phyloP scores from a whole-genome alignment of 2,888 invertebrate genomes.

The Mesoligia furuncula region DNA sequence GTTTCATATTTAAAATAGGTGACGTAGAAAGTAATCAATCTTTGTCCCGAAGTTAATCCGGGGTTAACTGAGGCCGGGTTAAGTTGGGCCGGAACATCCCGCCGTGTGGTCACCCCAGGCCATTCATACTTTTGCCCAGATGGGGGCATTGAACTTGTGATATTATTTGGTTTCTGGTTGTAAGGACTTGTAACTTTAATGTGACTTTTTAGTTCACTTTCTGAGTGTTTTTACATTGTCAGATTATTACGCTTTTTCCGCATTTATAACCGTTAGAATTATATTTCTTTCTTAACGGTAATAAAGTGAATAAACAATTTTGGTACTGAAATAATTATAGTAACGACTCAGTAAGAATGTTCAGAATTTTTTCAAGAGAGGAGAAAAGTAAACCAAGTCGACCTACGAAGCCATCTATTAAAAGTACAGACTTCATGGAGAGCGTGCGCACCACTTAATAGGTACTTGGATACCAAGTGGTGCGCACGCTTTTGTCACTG shows the following conservation, averaged over 20 bases:
- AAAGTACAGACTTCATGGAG: too few relatives aligned
- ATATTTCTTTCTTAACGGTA: neutral
- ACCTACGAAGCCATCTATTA: neutral
- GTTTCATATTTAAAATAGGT: conserved; percentile 62
- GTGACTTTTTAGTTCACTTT: conserved; percentile 28
- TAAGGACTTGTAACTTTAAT: conserved; percentile 36
- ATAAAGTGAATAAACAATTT: neutral
- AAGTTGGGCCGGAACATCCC: conserved; percentile 60
- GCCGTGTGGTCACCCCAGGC: conserved; percentile 63
- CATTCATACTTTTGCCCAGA: conserved; percentile 62
- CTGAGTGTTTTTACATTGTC: conserved; percentile 2
- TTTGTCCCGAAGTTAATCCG: conserved; percentile 68
- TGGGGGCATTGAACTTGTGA: conserved; percentile 59
- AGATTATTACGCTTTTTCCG: neutral
- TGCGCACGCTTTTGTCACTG: neutral
- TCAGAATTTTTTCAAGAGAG: neutral
- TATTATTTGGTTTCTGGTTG: conserved; percentile 48
- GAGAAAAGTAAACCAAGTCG: neutral
- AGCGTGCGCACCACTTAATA: too few relatives aligned
- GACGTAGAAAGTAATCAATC: conserved; percentile 69
- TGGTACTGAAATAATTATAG: neutral
- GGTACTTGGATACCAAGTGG: too few relatives aligned
- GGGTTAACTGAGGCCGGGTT: conserved; percentile 62
- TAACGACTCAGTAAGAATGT: neutral
- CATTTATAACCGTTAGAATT: neutral